These are phyloP conservation scores for Metacarcinus magister DNA, from an alignment of 2,888 invertebrate genomes.

Conservation along the genomic window DNA sequence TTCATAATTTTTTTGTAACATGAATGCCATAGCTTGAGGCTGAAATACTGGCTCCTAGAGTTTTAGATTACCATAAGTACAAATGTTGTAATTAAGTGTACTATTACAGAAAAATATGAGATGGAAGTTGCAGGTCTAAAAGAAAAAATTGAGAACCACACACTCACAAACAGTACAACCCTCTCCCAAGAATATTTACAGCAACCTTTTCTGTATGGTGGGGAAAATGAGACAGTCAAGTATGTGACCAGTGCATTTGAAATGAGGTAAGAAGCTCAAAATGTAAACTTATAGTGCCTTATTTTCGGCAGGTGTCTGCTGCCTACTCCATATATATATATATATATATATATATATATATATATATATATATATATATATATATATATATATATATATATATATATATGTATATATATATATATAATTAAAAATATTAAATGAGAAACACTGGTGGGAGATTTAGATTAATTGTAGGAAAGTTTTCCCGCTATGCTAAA, in stretches of 20 bases:
- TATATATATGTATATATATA: too few species aligned
- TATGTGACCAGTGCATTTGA: slow-evolving; percentile 73
- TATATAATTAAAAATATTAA: too few species aligned
- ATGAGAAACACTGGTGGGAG: too few species aligned
- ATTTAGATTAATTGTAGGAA: too few species aligned
- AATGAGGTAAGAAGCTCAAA: slow-evolving; percentile 65
- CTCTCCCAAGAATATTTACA: slow-evolving; percentile 37
- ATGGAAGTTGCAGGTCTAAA: slow-evolving; percentile 55
- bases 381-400: too few species aligned
- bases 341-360: too few species aligned
- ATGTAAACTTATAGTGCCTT: neutral
- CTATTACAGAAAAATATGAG: slow-evolving; percentile 67
- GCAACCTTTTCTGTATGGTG: slow-evolving; percentile 44
- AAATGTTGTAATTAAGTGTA: neutral
- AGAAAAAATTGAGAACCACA: neutral
- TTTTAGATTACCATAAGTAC: neutral
- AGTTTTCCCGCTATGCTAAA: too few species aligned
- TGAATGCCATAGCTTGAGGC: too few species aligned
- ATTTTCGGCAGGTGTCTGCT: neutral
- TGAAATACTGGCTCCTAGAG: neutral
- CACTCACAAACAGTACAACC: neutral
- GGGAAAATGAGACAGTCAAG: slow-evolving; percentile 66
- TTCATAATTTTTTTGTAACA: too few species aligned
- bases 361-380: too few species aligned
- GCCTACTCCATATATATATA: too few species aligned